Evolutionary conservation across 2,797 vertebrate species (phyloP), one percentile per base, ranked within the genome.

Genomic region (Argentina silus): DNA sequence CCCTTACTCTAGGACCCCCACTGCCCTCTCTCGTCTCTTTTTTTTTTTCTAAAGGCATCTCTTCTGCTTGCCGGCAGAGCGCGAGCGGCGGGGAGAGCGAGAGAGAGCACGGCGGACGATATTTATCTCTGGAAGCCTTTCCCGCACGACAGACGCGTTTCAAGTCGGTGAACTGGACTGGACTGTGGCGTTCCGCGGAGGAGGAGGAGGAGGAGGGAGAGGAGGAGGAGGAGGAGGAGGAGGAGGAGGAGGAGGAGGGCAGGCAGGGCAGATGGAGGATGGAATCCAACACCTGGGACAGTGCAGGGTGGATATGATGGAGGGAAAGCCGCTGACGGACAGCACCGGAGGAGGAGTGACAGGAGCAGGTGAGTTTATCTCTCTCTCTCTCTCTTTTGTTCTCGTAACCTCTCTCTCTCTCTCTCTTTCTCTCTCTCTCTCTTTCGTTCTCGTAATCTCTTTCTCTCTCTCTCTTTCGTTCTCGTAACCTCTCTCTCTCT

Each of bases 291-390:
- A 89, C 75, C 80, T 89, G 84, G 88, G 83, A 87, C 87, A 86
- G 85, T 92, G 91, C 84, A 73, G 86, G 86, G 91, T 92, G 86
- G 90, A 93, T 83, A 90, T 92, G 88, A 90, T 61, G 59, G 19
- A 59, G 21, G 56, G 21, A 21, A 23, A 61, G 59, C 21, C 10
- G 6, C 59, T 61, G 59, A 36, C 85, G 82, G 89, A 78, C 11
- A 83, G 84, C 73, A 80, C 79, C 81, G 83, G 88, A 77, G 86
- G 87, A 86, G 88, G 87, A 86, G 83, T 86, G 85, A 84, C 78
- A 17, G 81, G 83, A 79, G 88, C 88, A 7, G 90, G 90, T 93
- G 82, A 92, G 91, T 15, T 61, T 27, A 14, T 63, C 36, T 60
- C 21, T 36, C 9, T 14, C 60, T 42, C 36, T 63, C 15, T 0